Base-by-base conservation (phyloP, 2,797 vertebrate species). In the Enteromius trimaculatus region DNA sequence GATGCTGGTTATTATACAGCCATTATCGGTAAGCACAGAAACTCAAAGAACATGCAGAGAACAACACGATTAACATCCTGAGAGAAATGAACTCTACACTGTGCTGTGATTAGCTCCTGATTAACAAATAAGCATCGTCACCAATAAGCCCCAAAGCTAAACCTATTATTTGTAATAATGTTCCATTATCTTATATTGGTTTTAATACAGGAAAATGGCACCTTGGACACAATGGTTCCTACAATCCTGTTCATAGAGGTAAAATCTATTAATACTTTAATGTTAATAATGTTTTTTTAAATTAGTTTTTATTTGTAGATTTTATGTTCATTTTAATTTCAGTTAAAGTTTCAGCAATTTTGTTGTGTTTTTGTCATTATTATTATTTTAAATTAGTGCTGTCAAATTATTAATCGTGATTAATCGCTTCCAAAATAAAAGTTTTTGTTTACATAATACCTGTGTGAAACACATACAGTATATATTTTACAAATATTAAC, bases 151-250 rank as follows among this genome's bases (percentile, higher is more conserved):
- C 31, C 49, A 10, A 31, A 72, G 58, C 49, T 81, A 14, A 81
- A 62, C 23, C n/a, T n/a, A 42, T 31, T 34, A 79, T 75, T 34
- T 51, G 26, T 64, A 1, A n/a, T 29, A 74, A 51, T 75, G 4
- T 49, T 37, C 2, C 17, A 21, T 37, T 37, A 44, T 3, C 37
- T 68, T 58, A 6, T 53, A 1, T 62, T 75, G 4, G 14, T 68
- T 64, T 87, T 49, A 37, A 16, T 5, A 0, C 89, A 97, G 96
- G 98, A 83, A 99, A 99, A 90, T 99, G 98, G 98, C 98, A 99
- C 89, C 95, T 99, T 23, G 98, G 98, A 39, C 97, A 99, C 90
- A 93, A 94, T 0, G 95, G 95, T 60, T 90, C 2, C 6, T 96
- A 97, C 83, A 91, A 95, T 80, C 98, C 98, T 81, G 96, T 80